Evolutionary conservation across 2,797 vertebrate genomes (phyloP), one percentile per base, ranked within the genome.

Genomic region (Silurus aristotelis): DNA sequence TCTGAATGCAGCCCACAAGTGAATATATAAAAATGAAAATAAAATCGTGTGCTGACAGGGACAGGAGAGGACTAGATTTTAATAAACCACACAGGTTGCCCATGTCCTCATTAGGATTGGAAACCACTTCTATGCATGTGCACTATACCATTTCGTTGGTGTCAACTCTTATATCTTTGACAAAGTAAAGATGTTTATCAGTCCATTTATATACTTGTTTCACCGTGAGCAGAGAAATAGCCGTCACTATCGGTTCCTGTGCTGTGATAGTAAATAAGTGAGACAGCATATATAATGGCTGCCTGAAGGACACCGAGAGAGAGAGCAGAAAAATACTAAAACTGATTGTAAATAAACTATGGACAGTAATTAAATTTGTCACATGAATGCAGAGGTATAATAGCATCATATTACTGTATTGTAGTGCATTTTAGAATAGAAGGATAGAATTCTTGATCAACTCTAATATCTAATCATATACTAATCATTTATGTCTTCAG

Each of bases 51-150:
- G 88, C 75, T 87, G 86, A 78, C 84, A 90, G 85, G 88, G 90
- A 91, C 90, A 91, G 89, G 89, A 91, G 92, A 67, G 83, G 89
- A 88, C 80, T 87, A 68, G 76, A 88, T 88, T 91, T 93, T 89
- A 93, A 93, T 90, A 91, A 89, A 83, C 85, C 63, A 75, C 83
- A 85, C 88, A 90, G 87, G 91, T 92, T 90, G 89, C 79, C 14
- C 6, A 38, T 64, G 22, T 80, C 2, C 60, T 64, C 43, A 48
- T 64, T 48, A 80, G 14, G 7, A 80, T 64, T 80, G 60, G 61
- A 17, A 64, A 48, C 13, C 6, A 48, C 77, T 17, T 80, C 60
- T 80, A 64, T 15, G n/a, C 38, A 80, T 66, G 22, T 52, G 43
- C 8, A 10, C 38, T 60, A 80, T 66, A 80, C 61, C 61, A 27